These are phyloP conservation scores for Raja brachyura DNA, from an alignment of 2,113 vertebrate genomes.

Conservation along the genomic window DNA sequence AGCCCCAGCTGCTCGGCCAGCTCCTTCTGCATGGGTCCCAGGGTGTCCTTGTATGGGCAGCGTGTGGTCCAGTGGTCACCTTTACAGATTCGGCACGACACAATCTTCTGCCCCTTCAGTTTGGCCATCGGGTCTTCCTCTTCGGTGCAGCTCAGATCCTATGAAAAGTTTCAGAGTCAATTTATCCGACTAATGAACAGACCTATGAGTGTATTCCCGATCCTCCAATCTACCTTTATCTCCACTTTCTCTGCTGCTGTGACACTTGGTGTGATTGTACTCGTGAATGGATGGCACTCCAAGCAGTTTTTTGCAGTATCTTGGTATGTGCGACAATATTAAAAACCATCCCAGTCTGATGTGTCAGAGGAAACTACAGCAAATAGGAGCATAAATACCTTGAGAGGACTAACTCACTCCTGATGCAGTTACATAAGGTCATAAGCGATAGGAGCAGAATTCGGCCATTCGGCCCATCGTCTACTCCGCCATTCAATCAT, in stretches of 20 bases:
- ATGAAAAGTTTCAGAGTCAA: neutral
- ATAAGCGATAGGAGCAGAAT: no score
- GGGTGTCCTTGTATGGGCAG: conserved; percentile 90
- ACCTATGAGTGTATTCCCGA: no score
- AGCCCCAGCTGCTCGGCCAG: conserved; percentile 86
- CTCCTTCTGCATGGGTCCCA: conserved; percentile 97
- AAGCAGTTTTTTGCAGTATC: no score
- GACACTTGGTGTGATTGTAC: no score
- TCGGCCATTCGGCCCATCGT: no score
- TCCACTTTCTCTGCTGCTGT: no score
- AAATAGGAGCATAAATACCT: neutral
- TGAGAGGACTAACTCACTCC: neutral
- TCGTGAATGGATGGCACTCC: no score
- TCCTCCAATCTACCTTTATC: no score
- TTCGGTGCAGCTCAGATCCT: conserved; percentile 87
- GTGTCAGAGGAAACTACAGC: neutral
- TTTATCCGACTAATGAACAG: neutral
- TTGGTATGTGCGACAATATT: no score
- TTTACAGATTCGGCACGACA: conserved; percentile 93
- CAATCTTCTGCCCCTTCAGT: conserved; percentile 93
- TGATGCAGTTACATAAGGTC: neutral
- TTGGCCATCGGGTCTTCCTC: conserved; percentile 97
- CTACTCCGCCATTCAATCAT: no score
- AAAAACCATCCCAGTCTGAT: neutral
- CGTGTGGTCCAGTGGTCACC: conserved; percentile 97